These are phyloP conservation scores for Amblyjoppa proteus DNA, from an alignment of 2,888 invertebrate genomes.

Conservation along the genomic window DNA sequence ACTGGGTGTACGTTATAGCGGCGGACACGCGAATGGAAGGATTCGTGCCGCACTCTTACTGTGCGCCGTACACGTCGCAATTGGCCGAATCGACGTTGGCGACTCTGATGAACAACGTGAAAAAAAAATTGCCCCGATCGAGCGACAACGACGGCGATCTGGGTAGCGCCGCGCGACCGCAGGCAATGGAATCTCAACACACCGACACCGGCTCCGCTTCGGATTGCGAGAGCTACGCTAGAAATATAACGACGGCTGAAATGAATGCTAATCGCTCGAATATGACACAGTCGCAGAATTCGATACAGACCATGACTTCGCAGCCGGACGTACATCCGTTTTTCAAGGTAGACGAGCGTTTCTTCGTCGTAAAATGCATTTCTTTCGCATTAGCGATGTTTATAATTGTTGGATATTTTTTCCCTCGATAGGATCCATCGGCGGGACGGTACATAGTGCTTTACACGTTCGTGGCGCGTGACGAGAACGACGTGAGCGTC, in stretches of 20 bases:
- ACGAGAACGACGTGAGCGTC: conserved; percentile 97
- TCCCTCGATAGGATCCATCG: conserved; percentile 90
- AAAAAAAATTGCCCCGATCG: conserved; percentile 93
- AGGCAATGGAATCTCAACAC: conserved; percentile 81
- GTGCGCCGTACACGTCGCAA: conserved; percentile 93
- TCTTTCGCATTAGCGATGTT: neutral
- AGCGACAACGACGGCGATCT: conserved; percentile 80
- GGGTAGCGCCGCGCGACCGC: conserved; percentile 73
- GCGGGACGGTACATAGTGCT: conserved; percentile 95
- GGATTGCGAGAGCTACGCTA: conserved; percentile 88
- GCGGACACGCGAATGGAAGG: conserved; percentile 96
- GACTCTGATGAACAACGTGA: conserved; percentile 87
- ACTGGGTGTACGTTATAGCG: conserved; percentile 98
- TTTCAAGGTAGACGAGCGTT: conserved; percentile 85
- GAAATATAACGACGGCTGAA: conserved; percentile 86
- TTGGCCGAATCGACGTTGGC: conserved; percentile 90
- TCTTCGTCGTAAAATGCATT: neutral
- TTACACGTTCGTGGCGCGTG: conserved; percentile 96
- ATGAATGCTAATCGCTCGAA: conserved; percentile 83
- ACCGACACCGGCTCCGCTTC: conserved; percentile 86
- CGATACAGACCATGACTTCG: conserved; percentile 85
- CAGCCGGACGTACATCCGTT: conserved; percentile 87
- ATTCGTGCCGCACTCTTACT: conserved; percentile 97
- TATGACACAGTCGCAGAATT: conserved; percentile 86
- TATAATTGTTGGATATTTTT: neutral